Conservation (phyloP, 2,113 vertebrate species). For the Tychaedon coryphoeus region DNA sequence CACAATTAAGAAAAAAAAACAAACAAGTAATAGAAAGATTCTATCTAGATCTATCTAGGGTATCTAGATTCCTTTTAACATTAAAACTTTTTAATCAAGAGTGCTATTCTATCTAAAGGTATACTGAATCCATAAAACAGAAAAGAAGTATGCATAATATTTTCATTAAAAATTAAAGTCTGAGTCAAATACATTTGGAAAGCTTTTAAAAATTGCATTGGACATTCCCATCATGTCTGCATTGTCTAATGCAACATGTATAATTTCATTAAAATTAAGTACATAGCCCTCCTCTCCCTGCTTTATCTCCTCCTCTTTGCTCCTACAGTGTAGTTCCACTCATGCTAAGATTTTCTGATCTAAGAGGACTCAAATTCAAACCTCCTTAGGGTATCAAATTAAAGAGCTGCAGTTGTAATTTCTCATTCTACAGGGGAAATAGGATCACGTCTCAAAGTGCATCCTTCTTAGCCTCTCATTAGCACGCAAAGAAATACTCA, state of each 20-base stretch:
- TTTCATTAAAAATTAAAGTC: neutral
- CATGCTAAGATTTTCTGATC: neutral
- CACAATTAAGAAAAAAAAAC: neutral
- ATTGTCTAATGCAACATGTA: neutral
- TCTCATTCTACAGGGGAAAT: neutral
- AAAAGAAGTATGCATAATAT: neutral
- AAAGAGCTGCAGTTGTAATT: neutral
- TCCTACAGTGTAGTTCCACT: neutral
- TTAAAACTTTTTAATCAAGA: neutral
- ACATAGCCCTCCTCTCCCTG: neutral
- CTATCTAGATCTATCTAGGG: neutral
- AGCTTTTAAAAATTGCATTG: neutral
- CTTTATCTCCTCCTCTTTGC: neutral
- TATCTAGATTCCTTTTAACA: neutral
- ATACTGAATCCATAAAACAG: neutral
- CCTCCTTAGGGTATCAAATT: neutral
- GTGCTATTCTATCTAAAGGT: neutral
- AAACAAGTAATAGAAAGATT: neutral
- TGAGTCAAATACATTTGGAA: neutral
- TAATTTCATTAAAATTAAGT: neutral
- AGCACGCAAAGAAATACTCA: neutral
- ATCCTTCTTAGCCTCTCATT: constrained; percentile 12
- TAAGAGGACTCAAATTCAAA: neutral
- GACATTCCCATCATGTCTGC: neutral
- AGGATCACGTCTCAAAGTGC: neutral